Conservation (phyloP, 1,140 invertebrate genomes). For the Bilobella aurantiaca region DNA sequence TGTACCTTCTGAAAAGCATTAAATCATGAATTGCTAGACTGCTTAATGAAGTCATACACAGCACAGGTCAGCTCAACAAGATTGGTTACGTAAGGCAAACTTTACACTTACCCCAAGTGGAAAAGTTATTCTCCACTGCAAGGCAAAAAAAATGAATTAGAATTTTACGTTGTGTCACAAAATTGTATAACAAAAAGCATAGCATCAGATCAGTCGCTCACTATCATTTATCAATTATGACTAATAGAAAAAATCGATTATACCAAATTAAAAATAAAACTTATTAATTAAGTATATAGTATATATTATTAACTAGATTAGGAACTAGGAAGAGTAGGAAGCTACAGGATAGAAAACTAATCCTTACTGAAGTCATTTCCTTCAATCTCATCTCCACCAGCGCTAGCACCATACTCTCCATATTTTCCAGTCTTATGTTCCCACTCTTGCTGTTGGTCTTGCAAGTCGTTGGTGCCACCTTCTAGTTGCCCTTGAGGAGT, state of each 20-base stretch:
- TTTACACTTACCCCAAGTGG: not conserved
- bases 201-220: not conserved
- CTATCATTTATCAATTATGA: too few relatives aligned
- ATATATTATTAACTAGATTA: too few relatives aligned
- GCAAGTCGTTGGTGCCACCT: not conserved
- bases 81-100: not conserved
- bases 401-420: not conserved
- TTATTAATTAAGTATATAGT: too few relatives aligned
- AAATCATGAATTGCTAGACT: too few relatives aligned
- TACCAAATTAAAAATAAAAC: too few relatives aligned
- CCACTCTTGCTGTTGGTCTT: not conserved
- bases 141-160: not conserved
- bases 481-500: too few relatives aligned
- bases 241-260: too few relatives aligned
- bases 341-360: too few relatives aligned
- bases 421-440: not conserved
- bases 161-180: too few relatives aligned
- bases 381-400: not conserved
- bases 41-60: too few relatives aligned
- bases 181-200: too few relatives aligned
- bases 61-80: not conserved
- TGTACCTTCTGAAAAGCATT: not conserved
- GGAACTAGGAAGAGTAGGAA: too few relatives aligned
- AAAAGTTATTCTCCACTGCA: not conserved
- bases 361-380: not conserved